Evolutionary conservation across 2,113 vertebrate genomes (phyloP).

Genomic region (Prunella himalayana): DNA sequence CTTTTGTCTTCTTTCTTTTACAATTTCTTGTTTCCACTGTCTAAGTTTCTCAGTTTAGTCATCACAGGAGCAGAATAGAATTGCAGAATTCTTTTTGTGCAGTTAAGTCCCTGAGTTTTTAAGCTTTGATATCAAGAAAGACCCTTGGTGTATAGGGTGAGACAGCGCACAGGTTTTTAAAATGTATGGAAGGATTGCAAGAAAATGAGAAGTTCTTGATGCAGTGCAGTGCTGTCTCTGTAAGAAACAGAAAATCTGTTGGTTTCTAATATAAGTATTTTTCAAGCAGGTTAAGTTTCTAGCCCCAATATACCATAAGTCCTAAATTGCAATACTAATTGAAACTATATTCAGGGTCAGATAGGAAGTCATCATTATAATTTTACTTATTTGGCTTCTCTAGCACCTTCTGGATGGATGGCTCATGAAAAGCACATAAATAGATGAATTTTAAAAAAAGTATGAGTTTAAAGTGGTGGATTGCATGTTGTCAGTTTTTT

Average conservation of each 20-base stretch:
- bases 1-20: not conserved
- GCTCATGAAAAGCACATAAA: not conserved
- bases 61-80: not conserved
- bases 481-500: not conserved
- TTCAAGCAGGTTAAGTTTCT: not conserved
- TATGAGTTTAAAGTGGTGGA: not conserved
- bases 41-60: not conserved
- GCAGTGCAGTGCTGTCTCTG: not conserved
- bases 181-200: not conserved
- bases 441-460: not conserved
- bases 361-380: not conserved
- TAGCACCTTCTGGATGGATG: not conserved
- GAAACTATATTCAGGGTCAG: not conserved
- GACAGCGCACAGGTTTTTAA: not conserved
- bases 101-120: not conserved
- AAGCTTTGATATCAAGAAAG: not conserved
- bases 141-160: not conserved
- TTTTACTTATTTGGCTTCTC: not conserved
- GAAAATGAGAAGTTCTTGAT: not conserved
- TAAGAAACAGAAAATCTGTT: not conserved
- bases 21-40: not conserved
- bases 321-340: not conserved
- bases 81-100: not conserved
- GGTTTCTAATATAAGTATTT: not conserved
- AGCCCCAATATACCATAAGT: not conserved